A percentile compares a stretch with the other conserved stretches of the same genome.
These are phyloP conservation scores for Sander lucioperca DNA, from an alignment of 2,113 vertebrate species.

Conservation along the genomic window DNA sequence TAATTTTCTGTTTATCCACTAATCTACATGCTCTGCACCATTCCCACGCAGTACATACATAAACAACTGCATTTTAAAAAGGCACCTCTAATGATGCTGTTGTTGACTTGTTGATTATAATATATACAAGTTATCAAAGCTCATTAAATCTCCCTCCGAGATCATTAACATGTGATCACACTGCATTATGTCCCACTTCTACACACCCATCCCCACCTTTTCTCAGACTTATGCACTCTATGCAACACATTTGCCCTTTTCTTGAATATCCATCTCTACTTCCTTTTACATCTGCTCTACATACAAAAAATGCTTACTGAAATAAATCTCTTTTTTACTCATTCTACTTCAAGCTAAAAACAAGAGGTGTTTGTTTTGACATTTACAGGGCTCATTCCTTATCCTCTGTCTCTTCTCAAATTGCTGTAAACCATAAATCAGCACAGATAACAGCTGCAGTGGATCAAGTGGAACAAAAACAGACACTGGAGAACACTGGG, in stretches of 20 bases:
- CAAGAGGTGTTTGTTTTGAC: slow-evolving; percentile 14
- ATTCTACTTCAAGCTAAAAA: slow-evolving; percentile 1
- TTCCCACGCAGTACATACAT: no score
- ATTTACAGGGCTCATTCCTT: slow-evolving; percentile 4
- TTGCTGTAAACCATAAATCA: slow-evolving; percentile 71
- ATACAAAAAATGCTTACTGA: background rate
- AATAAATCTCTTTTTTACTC: slow-evolving; percentile 16
- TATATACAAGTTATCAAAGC: slow-evolving; percentile 1
- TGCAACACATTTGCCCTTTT: slow-evolving; percentile 21
- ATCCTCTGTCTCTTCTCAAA: slow-evolving; percentile 45
- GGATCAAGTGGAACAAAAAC: slow-evolving; percentile 57
- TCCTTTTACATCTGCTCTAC: background rate
- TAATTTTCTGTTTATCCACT: background rate
- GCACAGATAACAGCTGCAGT: slow-evolving; percentile 53
- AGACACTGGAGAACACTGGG: slow-evolving; percentile 40
- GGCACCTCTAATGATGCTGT: background rate
- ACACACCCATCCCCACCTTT: background rate
- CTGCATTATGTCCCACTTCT: slow-evolving; percentile 4
- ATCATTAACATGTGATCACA: slow-evolving; percentile 20
- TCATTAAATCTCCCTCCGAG: slow-evolving; percentile 21
- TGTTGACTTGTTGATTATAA: slow-evolving; percentile 4
- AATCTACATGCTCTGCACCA: no score
- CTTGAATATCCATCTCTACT: slow-evolving; percentile 4
- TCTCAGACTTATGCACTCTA: background rate
- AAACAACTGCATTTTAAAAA: slow-evolving; percentile 8